Evolutionary conservation across 2,888 invertebrate genomes (phyloP).

Genomic region (Pseudococcus jackbeardsleyi): DNA sequence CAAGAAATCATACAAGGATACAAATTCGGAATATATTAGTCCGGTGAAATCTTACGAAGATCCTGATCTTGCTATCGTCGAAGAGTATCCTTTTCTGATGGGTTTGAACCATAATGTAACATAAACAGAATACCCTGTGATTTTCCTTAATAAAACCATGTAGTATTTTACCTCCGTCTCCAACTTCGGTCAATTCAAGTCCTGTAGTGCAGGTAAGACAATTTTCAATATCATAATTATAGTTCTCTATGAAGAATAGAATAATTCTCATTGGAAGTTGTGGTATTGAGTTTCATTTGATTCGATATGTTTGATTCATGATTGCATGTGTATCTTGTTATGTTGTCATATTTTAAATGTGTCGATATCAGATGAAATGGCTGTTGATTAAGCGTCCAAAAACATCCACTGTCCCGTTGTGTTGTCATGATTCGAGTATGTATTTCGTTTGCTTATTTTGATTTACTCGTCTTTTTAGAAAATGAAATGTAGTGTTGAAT

Average conservation of each 20-base stretch:
- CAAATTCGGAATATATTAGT: background rate
- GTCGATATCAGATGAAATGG: constrained; percentile 23
- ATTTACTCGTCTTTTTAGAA: too few species aligned
- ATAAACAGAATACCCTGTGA: background rate
- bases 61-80: background rate
- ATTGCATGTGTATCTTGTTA: background rate
- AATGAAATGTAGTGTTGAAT: too few species aligned
- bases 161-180: background rate
- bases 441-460: too few species aligned
- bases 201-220: background rate
- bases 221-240: background rate
- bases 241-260: background rate
- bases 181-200: background rate
- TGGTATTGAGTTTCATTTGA: background rate
- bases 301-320: constrained; percentile 37
- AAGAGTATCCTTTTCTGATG: background rate
- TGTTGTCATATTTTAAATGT: constrained; percentile 38
- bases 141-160: background rate
- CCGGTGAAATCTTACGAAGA: background rate
- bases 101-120: background rate
- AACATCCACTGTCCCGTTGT: too few species aligned
- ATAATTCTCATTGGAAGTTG: background rate
- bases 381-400: background rate
- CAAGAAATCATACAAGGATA: background rate
- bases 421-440: too few species aligned